Evolutionary conservation across 2,888 invertebrate species (phyloP), one percentile per base, ranked within the genome.

Genomic region (Autographa pulchrina): DNA sequence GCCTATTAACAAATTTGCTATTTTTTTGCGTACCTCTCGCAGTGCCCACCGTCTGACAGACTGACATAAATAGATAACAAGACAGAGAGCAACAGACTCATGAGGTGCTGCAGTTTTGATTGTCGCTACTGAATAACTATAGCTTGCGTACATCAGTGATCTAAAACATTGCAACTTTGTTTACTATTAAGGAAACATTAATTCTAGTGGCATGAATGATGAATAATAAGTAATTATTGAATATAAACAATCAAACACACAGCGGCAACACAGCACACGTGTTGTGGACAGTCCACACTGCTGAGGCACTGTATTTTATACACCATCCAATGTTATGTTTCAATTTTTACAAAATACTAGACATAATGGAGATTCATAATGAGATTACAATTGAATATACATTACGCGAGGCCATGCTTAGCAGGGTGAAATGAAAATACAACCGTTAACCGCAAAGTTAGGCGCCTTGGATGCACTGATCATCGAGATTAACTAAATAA

Each of bases 261-360:
- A 82, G 75, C 71, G 58, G 63, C 72, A 61, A 73, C 72, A 60
- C 62, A 9, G 48, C 9, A 41, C 13, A 43, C 8, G 73, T 59
- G 64, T 31, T 48, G 62, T 62, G 72, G 82, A 72, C 69, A 72
- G 82, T 76, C 81, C 72, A 79, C 86, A 89, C 89, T 87, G 90
- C 78, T 71, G 77, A 83, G 87, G 88, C 82, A 82, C 84, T 58
- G 87, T 86, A 83, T 85, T 82, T 89, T 92, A 92, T 84, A 90
- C 93, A 95, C 94, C 93, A 93, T 95, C 95, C 94, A 95, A 95
- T 94, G 93, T 93, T 91, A 87, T 85, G 82, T 91, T 92, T 85
- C 90, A 84, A 91, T 93, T 93, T 93, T 93, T 94, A 92, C 91
- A 92, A 90, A 86, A 88, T 86, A 90, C 87, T 88, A 87, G 82